phyloP scores from a whole-genome alignment of 2,797 vertebrate species.

The Neostethus bicornis region DNA sequence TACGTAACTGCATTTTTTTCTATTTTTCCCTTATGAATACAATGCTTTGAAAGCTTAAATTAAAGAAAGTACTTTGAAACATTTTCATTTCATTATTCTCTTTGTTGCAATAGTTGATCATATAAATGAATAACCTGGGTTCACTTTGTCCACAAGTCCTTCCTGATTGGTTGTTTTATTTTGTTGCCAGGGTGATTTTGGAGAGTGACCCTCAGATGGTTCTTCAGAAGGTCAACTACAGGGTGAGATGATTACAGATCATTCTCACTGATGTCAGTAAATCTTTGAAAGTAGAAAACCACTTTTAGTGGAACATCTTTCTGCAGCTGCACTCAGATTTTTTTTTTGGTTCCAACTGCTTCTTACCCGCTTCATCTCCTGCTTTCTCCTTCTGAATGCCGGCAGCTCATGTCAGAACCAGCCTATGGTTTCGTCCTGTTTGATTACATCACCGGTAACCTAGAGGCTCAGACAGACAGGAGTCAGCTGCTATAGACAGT shows the following conservation, averaged over 20 bases:
- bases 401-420: slow-evolving; percentile 78
- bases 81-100: no score
- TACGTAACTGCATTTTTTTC: no score
- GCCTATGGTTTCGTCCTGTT: slow-evolving; percentile 86
- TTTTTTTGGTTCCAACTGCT: slow-evolving; percentile 6
- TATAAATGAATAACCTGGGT: not conserved
- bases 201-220: slow-evolving; percentile 93
- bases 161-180: slow-evolving; percentile 34
- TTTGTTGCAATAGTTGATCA: not conserved
- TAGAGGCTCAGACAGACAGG: slow-evolving; percentile 75
- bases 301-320: not conserved
- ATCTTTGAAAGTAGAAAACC: not conserved
- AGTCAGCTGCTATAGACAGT: slow-evolving; percentile 67
- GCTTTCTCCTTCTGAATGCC: slow-evolving; percentile 43
- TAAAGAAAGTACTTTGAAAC: no score
- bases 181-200: slow-evolving; percentile 86
- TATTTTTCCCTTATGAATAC: no score
- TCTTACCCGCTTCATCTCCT: slow-evolving; percentile 33
- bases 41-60: no score
- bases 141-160: not conserved
- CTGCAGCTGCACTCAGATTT: slow-evolving; percentile 7
- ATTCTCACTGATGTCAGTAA: not conserved
- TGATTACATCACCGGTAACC: slow-evolving; percentile 85
- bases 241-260: slow-evolving; percentile 77
- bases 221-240: slow-evolving; percentile 90